Conservation (phyloP, 2,797 vertebrate species). For the Adrianichthys oophorus region DNA sequence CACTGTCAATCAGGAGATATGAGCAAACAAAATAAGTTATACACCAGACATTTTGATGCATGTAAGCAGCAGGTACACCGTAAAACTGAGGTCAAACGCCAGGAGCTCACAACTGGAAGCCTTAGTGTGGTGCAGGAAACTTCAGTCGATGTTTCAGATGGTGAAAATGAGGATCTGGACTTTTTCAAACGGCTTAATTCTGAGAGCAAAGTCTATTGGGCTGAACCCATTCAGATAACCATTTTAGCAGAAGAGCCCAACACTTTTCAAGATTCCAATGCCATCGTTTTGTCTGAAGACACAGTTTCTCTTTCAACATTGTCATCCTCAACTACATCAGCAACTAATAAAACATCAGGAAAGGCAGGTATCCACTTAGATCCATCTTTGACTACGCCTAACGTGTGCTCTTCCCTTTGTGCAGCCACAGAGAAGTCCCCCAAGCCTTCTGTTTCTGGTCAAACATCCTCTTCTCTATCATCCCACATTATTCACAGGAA, state of each 20-base stretch:
- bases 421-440: slow-evolving; percentile 15
- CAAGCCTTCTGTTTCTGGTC: slow-evolving; percentile 74
- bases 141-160: slow-evolving; percentile 48
- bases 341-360: slow-evolving; percentile 6
- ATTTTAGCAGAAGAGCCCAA: slow-evolving; percentile 10
- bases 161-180: slow-evolving; percentile 43
- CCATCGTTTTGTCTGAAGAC: not conserved
- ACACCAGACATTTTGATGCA: not conserved
- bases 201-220: slow-evolving; percentile 56
- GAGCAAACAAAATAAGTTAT: not conserved
- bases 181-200: slow-evolving; percentile 49
- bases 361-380: not conserved
- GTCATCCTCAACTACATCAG: not conserved
- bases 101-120: slow-evolving; percentile 26
- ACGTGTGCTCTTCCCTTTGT: not conserved
- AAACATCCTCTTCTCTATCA: slow-evolving; percentile 72
- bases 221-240: slow-evolving; percentile 53
- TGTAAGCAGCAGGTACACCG: not conserved
- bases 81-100: not conserved
- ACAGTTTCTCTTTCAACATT: not conserved
- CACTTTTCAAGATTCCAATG: slow-evolving; percentile 22
- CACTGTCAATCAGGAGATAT: not conserved
- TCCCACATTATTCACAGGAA: slow-evolving; percentile 64
- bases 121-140: slow-evolving; percentile 50
- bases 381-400: not conserved